A percentile compares a stretch with the other conserved stretches of the same genome.
Conservation (phyloP, 1,140 invertebrate genomes). For the Hyposmocoma kahamanoa region DNA sequence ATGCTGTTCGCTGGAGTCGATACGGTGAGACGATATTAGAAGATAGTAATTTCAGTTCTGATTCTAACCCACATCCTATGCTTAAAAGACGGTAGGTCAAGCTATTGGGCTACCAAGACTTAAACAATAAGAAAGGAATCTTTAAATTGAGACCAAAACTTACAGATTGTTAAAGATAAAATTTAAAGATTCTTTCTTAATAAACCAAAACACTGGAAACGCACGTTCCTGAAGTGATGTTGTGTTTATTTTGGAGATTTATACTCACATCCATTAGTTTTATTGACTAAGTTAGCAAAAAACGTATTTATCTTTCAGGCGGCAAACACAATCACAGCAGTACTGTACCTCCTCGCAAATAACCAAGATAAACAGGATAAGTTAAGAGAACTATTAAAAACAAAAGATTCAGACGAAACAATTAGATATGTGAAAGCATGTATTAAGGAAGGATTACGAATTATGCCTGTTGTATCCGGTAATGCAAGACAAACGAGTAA, state of each 20-base stretch:
- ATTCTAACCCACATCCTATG: too few relatives aligned
- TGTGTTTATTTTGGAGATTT: too few relatives aligned
- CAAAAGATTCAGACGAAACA: conserved; percentile 67
- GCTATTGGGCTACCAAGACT: too few relatives aligned
- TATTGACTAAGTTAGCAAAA: not conserved
- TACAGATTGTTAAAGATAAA: too few relatives aligned
- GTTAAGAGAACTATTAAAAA: conserved; percentile 74
- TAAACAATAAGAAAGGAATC: too few relatives aligned
- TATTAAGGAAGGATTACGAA: conserved; percentile 77
- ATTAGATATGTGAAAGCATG: conserved; percentile 78
- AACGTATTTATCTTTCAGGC: conserved; percentile 26
- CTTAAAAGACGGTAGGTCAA: too few relatives aligned
- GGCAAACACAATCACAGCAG: conserved; percentile 38
- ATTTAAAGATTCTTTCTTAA: too few relatives aligned
- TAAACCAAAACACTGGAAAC: too few relatives aligned
- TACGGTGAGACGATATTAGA: conserved; percentile 74
- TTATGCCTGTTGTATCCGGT: conserved; percentile 72
- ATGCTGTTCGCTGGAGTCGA: conserved; percentile 85
- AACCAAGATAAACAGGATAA: conserved; percentile 79
- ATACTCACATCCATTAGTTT: too few relatives aligned
- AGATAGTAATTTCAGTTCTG: too few relatives aligned
- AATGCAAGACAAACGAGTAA: conserved; percentile 67
- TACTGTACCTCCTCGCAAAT: conserved; percentile 78
- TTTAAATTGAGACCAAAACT: too few relatives aligned
- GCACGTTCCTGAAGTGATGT: too few relatives aligned